Percentiles rank a stretch among this genome's conserved stretches.
These are phyloP conservation scores for Nematopogon swammerdamellus DNA, from an alignment of 2,888 invertebrate genomes.

Conservation along the genomic window DNA sequence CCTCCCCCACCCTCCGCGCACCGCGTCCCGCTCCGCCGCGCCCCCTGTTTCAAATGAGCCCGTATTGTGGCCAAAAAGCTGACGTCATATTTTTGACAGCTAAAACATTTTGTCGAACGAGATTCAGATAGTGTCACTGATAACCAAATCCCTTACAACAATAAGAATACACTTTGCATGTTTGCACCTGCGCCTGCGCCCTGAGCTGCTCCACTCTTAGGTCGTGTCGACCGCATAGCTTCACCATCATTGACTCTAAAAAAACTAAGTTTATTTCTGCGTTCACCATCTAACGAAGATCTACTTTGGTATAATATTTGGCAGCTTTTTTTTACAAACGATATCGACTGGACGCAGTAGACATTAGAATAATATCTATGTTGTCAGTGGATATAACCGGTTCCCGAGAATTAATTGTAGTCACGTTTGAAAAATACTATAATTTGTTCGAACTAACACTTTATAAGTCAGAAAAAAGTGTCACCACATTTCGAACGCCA, in stretches of 20 bases:
- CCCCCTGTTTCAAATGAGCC: slow-evolving; percentile 8
- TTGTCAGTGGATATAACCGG: no score
- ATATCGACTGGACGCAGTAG: no score
- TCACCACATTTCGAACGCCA: slow-evolving; percentile 12
- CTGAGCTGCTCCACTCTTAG: slow-evolving; percentile 20
- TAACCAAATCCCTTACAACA: slow-evolving; percentile 54
- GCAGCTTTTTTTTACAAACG: no score
- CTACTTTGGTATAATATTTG: no score
- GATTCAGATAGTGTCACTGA: slow-evolving; percentile 52
- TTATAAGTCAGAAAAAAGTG: slow-evolving; percentile 10
- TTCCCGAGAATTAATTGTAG: no score
- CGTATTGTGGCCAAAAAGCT: slow-evolving; percentile 28
- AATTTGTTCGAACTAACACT: neutral
- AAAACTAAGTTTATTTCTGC: no score
- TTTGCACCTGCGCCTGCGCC: slow-evolving; percentile 56
- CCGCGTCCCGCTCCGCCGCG: slow-evolving; percentile 11
- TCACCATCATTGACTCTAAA: no score
- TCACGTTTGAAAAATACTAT: neutral
- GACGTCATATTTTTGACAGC: slow-evolving; percentile 55
- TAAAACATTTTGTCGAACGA: slow-evolving; percentile 52
- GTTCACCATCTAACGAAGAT: no score
- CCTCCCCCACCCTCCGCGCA: slow-evolving; percentile 23
- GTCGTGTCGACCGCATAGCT: no score
- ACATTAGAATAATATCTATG: no score
- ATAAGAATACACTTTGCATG: slow-evolving; percentile 55